phyloP scores from a whole-genome alignment of 2,113 vertebrate genomes.

The Campylomormyrus tamandua region DNA sequence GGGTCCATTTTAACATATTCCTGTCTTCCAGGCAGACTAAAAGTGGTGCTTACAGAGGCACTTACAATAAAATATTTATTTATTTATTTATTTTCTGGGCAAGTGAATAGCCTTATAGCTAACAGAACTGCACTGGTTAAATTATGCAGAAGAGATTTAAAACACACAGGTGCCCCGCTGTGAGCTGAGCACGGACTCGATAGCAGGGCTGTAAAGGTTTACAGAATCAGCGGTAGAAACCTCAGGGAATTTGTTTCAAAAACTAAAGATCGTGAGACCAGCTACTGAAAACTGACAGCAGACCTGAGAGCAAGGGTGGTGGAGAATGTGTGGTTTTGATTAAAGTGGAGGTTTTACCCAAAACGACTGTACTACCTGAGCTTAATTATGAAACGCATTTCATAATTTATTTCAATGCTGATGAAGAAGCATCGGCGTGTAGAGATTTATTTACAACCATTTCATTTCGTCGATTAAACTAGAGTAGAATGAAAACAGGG shows the following conservation, averaged over 20 bases:
- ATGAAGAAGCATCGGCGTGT: background rate
- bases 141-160: background rate
- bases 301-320: background rate
- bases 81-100: background rate
- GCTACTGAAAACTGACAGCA: background rate
- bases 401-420: background rate
- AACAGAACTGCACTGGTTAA: constrained; percentile 5
- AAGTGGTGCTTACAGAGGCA: constrained; percentile 3
- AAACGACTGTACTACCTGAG: background rate
- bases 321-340: constrained; percentile 16
- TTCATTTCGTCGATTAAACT: background rate
- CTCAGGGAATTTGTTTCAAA: constrained; percentile 25
- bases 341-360: constrained; percentile 11
- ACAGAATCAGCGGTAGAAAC: background rate
- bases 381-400: background rate
- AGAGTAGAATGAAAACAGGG: background rate
- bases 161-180: background rate
- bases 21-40: background rate
- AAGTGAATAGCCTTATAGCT: constrained; percentile 9
- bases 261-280: constrained; percentile 12
- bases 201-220: background rate
- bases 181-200: constrained; percentile 3
- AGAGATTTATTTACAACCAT: background rate
- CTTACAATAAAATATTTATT: constrained; percentile 17
- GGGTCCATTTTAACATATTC: background rate